Percentiles rank a stretch among this genome's conserved stretches.
Conservation (phyloP, 1,140 invertebrate species). For the Drosophila santomea region DNA sequence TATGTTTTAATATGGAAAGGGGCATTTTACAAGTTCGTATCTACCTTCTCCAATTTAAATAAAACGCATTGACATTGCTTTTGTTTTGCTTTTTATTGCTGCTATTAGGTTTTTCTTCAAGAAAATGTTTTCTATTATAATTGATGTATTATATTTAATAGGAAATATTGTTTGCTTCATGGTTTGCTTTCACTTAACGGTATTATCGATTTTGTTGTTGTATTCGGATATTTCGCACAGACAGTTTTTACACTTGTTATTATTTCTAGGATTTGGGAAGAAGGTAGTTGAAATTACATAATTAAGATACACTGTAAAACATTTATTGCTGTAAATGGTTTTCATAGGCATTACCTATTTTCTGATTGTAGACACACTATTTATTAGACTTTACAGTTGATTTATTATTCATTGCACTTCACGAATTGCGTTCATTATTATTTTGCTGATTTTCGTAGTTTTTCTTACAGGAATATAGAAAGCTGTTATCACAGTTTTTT, state of each 20-base stretch:
- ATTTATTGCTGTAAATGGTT: conserved; percentile 37
- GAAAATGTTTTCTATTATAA: conserved; percentile 59
- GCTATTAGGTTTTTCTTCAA: conserved; percentile 55
- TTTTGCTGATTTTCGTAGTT: conserved; percentile 13
- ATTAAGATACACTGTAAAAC: conserved; percentile 42
- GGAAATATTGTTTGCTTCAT: conserved; percentile 31
- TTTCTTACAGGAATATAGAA: conserved; percentile 53
- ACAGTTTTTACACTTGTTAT: conserved; percentile 19
- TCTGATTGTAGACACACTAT: conserved; percentile 54
- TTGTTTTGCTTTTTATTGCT: conserved; percentile 66
- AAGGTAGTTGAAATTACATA: conserved; percentile 37
- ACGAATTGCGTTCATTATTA: conserved; percentile 2
- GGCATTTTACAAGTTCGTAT: neutral
- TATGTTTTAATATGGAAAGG: conserved; percentile 3
- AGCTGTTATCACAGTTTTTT: conserved; percentile 82
- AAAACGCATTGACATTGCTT: conserved; percentile 1
- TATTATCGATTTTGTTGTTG: conserved; percentile 32
- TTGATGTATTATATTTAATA: conserved; percentile 55
- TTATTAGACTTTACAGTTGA: conserved; percentile 33
- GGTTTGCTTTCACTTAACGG: conserved; percentile 34
- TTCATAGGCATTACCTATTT: conserved; percentile 38
- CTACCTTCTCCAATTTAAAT: neutral
- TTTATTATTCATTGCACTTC: conserved; percentile 42
- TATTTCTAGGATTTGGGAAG: conserved; percentile 2
- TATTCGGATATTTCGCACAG: conserved; percentile 8